Percentiles rank a stretch among this genome's conserved stretches.
phyloP scores from a whole-genome alignment of 2,797 vertebrate species.

The Enteromius treurensis region DNA sequence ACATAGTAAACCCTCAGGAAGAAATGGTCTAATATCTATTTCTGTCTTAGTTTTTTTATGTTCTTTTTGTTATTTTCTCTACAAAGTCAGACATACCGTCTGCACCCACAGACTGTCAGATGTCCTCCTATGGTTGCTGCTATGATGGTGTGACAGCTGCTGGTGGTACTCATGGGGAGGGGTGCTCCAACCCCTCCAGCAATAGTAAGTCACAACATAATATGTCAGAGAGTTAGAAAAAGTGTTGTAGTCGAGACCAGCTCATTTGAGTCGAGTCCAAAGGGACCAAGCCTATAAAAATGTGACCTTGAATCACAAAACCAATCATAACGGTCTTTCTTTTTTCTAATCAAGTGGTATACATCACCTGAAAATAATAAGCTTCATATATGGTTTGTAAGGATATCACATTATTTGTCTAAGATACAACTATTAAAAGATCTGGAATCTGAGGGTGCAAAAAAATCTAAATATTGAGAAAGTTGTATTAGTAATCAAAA shows the following conservation, averaged over 20 bases:
- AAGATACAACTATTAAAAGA: not conserved
- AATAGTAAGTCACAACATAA: slow-evolving; percentile 76
- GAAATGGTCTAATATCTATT: not conserved
- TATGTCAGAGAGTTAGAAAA: not conserved
- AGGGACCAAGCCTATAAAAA: not conserved
- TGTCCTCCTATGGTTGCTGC: slow-evolving; percentile 89
- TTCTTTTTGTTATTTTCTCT: slow-evolving; percentile 54
- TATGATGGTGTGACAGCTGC: slow-evolving; percentile 84
- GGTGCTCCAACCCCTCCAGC: slow-evolving; percentile 80
- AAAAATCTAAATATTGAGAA: not conserved
- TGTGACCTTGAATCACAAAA: not conserved
- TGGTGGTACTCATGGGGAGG: slow-evolving; percentile 84
- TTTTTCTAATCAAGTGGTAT: not conserved
- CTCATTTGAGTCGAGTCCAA: not conserved
- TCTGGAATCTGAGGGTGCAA: not conserved
- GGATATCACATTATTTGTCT: not conserved
- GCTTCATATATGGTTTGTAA: not conserved
- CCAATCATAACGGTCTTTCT: not conserved
- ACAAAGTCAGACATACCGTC: slow-evolving; percentile 62
- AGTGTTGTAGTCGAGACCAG: not conserved
- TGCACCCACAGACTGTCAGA: slow-evolving; percentile 78
- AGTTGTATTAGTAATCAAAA: not conserved
- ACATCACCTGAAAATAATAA: not conserved
- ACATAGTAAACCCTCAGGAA: not conserved
- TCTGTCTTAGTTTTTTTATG: slow-evolving; percentile 16